phyloP scores from a whole-genome alignment of 2,888 invertebrate species.

The Machimus atricapillus region DNA sequence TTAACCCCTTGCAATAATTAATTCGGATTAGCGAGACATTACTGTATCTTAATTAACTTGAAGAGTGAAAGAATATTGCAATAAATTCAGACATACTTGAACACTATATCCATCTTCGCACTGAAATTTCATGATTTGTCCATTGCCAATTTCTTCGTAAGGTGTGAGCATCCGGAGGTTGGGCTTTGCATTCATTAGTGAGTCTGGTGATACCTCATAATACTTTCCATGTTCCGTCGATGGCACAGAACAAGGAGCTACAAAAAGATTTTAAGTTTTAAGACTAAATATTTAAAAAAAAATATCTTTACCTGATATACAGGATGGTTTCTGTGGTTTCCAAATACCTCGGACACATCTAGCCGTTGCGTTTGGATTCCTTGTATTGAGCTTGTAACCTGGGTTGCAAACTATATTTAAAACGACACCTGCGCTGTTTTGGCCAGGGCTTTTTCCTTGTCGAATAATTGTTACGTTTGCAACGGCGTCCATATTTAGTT shows the following conservation, averaged over 20 bases:
- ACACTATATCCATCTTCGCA: conserved; percentile 73
- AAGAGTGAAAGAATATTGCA: not conserved
- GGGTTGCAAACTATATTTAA: conserved; percentile 78
- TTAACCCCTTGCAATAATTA: no score
- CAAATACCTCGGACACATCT: conserved; percentile 85
- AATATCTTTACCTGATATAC: conserved; percentile 72
- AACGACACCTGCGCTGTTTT: conserved; percentile 78
- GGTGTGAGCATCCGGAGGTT: conserved; percentile 57
- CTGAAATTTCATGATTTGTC: conserved; percentile 76
- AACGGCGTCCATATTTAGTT: conserved; percentile 57
- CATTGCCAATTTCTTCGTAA: conserved; percentile 68
- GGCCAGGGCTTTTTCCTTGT: conserved; percentile 73
- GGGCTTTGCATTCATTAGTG: conserved; percentile 56
- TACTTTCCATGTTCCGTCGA: conserved; percentile 74
- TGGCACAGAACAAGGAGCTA: conserved; percentile 77
- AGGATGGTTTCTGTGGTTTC: conserved; percentile 82
- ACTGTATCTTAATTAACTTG: no score
- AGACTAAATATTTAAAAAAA: not conserved
- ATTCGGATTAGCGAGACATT: no score
- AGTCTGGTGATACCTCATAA: conserved; percentile 60
- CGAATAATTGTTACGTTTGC: conserved; percentile 72
- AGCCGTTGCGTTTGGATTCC: conserved; percentile 75
- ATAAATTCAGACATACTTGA: conserved; percentile 51
- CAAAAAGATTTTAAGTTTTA: conserved; percentile 41
- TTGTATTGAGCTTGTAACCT: conserved; percentile 78